Conservation (phyloP, 1,140 invertebrate species). For the Euwallacea similis region DNA sequence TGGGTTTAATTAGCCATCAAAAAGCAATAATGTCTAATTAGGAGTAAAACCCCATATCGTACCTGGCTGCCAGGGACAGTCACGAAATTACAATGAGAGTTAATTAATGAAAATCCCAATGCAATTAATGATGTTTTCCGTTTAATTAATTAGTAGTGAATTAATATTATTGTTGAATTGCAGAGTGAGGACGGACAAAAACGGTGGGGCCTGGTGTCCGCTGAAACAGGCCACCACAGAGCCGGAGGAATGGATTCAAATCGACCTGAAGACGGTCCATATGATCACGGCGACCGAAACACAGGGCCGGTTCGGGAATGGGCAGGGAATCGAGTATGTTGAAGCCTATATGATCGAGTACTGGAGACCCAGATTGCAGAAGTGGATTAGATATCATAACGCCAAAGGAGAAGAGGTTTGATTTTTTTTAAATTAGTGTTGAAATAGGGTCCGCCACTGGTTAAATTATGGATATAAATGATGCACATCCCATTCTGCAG, state of each 20-base stretch:
- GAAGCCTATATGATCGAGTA: slow-evolving; percentile 80
- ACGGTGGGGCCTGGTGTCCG: slow-evolving; percentile 65
- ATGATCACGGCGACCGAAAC: slow-evolving; percentile 78
- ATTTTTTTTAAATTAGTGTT: no score
- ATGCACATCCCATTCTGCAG: no score
- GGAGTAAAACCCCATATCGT: background rate
- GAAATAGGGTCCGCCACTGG: no score
- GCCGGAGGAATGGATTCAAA: slow-evolving; percentile 75
- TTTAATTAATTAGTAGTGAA: background rate
- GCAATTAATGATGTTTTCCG: background rate
- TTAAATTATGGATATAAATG: no score
- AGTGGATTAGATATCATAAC: slow-evolving; percentile 74
- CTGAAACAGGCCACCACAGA: slow-evolving; percentile 70
- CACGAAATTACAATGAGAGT: background rate
- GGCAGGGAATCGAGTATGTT: slow-evolving; percentile 77
- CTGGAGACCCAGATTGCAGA: slow-evolving; percentile 62
- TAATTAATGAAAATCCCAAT: slow-evolving; percentile 1
- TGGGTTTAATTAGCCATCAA: no score
- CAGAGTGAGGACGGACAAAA: slow-evolving; percentile 48
- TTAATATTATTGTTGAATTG: slow-evolving; percentile 51
- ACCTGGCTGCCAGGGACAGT: background rate
- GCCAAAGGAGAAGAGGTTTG: slow-evolving; percentile 7
- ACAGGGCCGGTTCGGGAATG: slow-evolving; percentile 85
- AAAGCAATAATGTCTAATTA: no score
- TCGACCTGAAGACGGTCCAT: slow-evolving; percentile 71